Percentiles rank a stretch among this genome's conserved stretches.
phyloP scores from a whole-genome alignment of 2,113 vertebrate species.

The Grammomys surdaster region DNA sequence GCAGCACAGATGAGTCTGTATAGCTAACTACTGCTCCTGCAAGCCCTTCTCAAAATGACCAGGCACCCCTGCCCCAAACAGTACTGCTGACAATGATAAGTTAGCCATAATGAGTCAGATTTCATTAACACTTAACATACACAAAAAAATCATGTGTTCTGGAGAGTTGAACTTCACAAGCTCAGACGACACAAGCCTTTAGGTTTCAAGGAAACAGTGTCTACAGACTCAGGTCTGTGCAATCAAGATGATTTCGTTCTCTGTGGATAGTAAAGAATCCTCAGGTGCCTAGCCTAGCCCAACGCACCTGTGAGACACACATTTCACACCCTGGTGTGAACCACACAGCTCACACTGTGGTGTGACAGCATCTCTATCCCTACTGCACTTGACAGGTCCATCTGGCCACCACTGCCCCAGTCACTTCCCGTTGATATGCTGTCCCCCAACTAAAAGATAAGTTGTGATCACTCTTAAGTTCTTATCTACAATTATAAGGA shows the following conservation, averaged over 20 bases:
- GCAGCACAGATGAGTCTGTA: slow-evolving; percentile 52
- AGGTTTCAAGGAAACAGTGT: neutral
- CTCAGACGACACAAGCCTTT: neutral
- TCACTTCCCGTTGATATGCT: neutral
- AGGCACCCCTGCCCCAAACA: neutral
- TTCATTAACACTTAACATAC: slow-evolving; percentile 51
- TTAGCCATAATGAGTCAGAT: slow-evolving; percentile 53
- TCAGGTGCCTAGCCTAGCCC: neutral
- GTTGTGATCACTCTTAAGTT: neutral
- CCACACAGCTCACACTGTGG: neutral
- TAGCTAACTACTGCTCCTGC: slow-evolving; percentile 46
- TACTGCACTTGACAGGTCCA: too few relatives aligned
- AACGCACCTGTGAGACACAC: neutral
- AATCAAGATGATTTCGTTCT: neutral
- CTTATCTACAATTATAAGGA: neutral
- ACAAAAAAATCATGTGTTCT: neutral
- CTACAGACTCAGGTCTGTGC: too few relatives aligned
- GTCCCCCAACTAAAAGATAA: neutral
- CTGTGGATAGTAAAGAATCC: accelerated
- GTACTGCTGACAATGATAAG: slow-evolving; percentile 26
- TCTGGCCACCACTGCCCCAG: neutral
- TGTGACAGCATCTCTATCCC: accelerated
- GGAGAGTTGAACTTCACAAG: neutral
- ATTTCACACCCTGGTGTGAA: neutral
- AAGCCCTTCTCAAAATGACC: slow-evolving; percentile 49